Base-by-base conservation (phyloP, 2,113 vertebrate genomes). In the Lota lota region DNA sequence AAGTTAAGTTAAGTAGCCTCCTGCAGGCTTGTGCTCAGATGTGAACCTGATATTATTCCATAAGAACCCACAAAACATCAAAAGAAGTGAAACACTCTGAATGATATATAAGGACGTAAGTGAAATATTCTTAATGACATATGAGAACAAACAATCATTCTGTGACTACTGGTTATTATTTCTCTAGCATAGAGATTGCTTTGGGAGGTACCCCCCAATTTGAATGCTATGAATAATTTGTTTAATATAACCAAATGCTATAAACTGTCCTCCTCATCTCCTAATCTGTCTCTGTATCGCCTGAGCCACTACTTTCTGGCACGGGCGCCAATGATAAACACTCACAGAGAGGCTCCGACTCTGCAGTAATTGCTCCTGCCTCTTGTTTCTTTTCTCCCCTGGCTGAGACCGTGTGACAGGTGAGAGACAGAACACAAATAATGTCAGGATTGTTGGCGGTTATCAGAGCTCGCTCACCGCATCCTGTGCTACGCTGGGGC, bases 401-500 rank as follows among this genome's bases (percentile, higher is more conserved):
- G 66, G 56, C 73, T 80, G 73, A 80, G 76, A 77, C 66, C 72
- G 65, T 75, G 57, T 80, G 77, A 83, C 76, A 79, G 81, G 62
- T 72, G 54, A 47, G 81, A 77, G 58, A 76, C 72, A 80, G 80
- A 33, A 28, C 79, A 78, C 73, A 80, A 87, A 81, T 79, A 73
- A 80, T 75, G 63, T 54, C 76, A 70, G 69, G 54, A 79, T 70
- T 83, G 81, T 79, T 84, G 81, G 70, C 77, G 71, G 73, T 84
- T 88, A 89, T 88, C 84, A 87, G 77, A 81, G 66, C 62, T 77
- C 84, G 59, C 65, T 51, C 73, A 69, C 74, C 51, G 73, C 75
- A 70, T 80, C 70, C 70, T 74, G 78, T 81, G 80, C 70, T 78
- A 83, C 64, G 76, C 54, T 14, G 10, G 74, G 60, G 22, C 63